Evolutionary conservation across 2,888 invertebrate genomes (phyloP).

Genomic region (Plagodis pulveraria): DNA sequence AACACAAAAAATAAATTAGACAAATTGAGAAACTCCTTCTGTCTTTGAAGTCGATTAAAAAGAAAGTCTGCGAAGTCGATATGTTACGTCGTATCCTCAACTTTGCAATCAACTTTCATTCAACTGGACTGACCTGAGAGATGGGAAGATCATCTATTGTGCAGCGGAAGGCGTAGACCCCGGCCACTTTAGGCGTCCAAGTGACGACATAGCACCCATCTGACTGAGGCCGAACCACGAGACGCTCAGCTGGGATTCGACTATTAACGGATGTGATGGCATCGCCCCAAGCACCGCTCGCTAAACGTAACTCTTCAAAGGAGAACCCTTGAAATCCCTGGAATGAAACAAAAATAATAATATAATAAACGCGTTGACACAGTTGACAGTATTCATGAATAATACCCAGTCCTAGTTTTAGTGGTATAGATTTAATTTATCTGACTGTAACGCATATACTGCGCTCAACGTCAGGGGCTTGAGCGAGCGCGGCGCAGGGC

Average conservation of each 20-base stretch:
- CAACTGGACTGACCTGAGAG: conserved; percentile 82
- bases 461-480: too few relatives aligned
- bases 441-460: too few relatives aligned
- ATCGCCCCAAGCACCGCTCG: conserved; percentile 76
- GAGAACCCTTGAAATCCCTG: conserved; percentile 96
- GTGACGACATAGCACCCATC: conserved; percentile 93
- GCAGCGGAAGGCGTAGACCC: conserved; percentile 94
- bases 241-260: conserved; percentile 87
- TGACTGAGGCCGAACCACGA: conserved; percentile 90
- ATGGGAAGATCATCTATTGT: conserved; percentile 93
- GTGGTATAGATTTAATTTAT: too few relatives aligned
- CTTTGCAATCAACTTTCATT: too few relatives aligned
- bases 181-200: conserved; percentile 97
- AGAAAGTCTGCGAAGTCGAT: too few relatives aligned
- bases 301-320: conserved; percentile 95
- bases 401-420: too few relatives aligned
- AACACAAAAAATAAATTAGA: too few relatives aligned
- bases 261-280: conserved; percentile 59
- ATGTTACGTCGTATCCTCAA: too few relatives aligned
- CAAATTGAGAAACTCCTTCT: too few relatives aligned
- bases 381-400: too few relatives aligned
- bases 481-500: too few relatives aligned
- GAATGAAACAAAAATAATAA: conserved; percentile 27
- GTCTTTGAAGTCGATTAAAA: too few relatives aligned
- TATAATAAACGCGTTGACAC: not conserved